Conservation (phyloP, 2,113 vertebrate genomes). For the Synchiropus splendidus region DNA sequence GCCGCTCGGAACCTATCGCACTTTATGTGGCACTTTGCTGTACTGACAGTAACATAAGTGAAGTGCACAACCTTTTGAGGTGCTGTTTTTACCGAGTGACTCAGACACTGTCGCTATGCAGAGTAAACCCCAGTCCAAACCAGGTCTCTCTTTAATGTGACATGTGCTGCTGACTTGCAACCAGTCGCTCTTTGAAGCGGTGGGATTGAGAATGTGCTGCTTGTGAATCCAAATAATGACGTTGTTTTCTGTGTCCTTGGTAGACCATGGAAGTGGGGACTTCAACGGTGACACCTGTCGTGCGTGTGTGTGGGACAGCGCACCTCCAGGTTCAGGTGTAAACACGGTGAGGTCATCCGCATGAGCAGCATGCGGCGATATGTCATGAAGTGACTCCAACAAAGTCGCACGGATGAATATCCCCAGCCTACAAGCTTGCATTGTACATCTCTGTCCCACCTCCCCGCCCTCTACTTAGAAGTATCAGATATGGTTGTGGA, state of each 20-base stretch:
- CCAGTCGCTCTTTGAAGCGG: too few relatives aligned
- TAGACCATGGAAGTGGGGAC: neutral
- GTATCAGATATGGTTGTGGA: constrained; percentile 46
- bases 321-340: constrained; percentile 18
- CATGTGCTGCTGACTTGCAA: too few relatives aligned
- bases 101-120: too few relatives aligned
- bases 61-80: too few relatives aligned
- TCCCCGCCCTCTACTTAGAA: constrained; percentile 31
- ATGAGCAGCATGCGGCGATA: constrained; percentile 21
- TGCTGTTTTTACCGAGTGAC: too few relatives aligned
- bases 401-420: constrained; percentile 32
- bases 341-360: constrained; percentile 11
- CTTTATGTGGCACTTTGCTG: too few relatives aligned
- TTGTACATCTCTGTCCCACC: constrained; percentile 42
- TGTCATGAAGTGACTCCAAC: constrained; percentile 3
- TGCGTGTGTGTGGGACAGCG: constrained; percentile 31
- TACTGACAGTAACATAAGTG: too few relatives aligned
- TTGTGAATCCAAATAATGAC: too few relatives aligned
- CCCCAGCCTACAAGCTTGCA: constrained; percentile 12
- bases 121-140: too few relatives aligned
- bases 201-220: too few relatives aligned
- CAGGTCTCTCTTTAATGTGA: too few relatives aligned
- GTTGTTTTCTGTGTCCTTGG: neutral
- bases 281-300: neutral
- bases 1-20: too few relatives aligned